These are phyloP conservation scores for Gasteruption jaculator DNA, from an alignment of 2,888 invertebrate species.

Conservation along the genomic window DNA sequence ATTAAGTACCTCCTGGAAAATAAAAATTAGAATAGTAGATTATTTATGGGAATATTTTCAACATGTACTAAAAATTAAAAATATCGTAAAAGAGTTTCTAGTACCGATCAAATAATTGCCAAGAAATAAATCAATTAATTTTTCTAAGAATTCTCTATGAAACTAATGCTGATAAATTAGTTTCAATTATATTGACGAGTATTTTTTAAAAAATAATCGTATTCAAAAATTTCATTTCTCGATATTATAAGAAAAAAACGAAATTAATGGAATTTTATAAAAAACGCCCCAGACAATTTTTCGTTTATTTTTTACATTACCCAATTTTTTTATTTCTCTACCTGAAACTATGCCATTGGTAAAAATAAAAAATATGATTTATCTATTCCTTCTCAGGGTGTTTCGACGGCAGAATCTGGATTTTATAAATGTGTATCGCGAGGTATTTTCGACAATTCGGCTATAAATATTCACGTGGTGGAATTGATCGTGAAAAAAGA, in stretches of 20 bases:
- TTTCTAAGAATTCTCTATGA: too few species aligned
- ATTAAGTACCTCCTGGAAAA: too few species aligned
- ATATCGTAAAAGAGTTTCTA: too few species aligned
- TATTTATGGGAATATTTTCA: too few species aligned
- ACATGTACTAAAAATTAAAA: too few species aligned
- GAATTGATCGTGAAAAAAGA: conserved; percentile 60
- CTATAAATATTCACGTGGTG: conserved; percentile 57
- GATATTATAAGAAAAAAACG: too few species aligned
- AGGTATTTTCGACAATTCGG: conserved; percentile 54
- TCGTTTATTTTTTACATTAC: neutral
- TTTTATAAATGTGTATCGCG: conserved; percentile 64
- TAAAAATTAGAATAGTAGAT: too few species aligned
- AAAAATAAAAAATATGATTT: conserved; percentile 1
- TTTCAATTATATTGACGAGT: neutral
- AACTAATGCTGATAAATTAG: too few species aligned
- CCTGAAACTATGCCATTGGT: neutral
- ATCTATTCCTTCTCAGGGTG: conserved; percentile 51
- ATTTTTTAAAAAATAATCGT: neutral
- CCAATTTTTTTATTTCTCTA: neutral
- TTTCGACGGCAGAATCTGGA: conserved; percentile 61
- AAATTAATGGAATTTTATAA: conserved; percentile 3
- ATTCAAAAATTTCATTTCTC: conserved; percentile 4
- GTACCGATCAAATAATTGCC: too few species aligned
- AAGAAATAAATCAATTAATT: too few species aligned
- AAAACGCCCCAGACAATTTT: too few species aligned